Percentiles rank a stretch among this genome's conserved stretches.
Evolutionary conservation across 2,113 vertebrate genomes (phyloP).

Genomic region (Sminthopsis crassicaudata): DNA sequence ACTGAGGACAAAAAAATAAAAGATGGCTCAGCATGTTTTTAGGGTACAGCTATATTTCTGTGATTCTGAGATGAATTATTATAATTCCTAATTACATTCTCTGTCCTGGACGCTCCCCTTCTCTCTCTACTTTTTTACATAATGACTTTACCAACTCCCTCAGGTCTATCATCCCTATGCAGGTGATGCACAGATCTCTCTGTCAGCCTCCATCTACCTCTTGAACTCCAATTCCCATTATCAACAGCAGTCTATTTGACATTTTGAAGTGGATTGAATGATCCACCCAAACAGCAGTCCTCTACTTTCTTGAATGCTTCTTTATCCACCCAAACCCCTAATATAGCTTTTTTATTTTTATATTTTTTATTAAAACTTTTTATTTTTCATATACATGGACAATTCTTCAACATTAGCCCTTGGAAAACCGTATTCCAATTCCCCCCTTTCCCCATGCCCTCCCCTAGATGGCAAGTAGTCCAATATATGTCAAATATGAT

Average conservation of each 20-base stretch:
- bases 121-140: background rate
- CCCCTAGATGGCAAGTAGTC: no score
- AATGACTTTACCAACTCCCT: background rate
- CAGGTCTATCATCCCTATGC: background rate
- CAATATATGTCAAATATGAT: no score
- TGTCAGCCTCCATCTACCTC: background rate
- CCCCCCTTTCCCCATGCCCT: no score
- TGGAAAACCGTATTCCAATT: no score
- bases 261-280: background rate
- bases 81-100: background rate
- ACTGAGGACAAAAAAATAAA: background rate
- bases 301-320: background rate
- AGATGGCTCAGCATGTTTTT: background rate
- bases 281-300: background rate
- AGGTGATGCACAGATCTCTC: background rate
- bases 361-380: background rate
- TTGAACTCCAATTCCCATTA: background rate
- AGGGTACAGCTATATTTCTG: background rate
- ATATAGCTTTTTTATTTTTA: background rate
- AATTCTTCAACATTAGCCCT: no score
- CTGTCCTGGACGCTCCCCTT: background rate
- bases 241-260: background rate
- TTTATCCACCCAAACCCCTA: background rate
- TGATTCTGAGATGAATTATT: background rate
- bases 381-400: background rate